phyloP scores from a whole-genome alignment of 1,140 invertebrate species.

The Acyrthosiphon pisum region DNA sequence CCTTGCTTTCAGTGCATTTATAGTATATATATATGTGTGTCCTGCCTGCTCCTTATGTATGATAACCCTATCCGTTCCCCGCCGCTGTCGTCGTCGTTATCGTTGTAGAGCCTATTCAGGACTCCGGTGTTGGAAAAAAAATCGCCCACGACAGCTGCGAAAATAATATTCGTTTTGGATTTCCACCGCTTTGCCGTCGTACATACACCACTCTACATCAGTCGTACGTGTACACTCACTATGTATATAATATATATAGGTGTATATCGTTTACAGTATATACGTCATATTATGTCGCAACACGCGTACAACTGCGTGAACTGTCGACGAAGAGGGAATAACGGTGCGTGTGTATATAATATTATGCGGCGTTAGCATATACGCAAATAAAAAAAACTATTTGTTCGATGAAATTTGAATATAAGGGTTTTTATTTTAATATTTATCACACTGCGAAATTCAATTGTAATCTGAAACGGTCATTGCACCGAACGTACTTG shows the following conservation, averaged over 20 bases:
- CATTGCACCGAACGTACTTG: slow-evolving; percentile 2
- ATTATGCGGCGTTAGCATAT: background rate
- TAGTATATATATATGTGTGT: background rate
- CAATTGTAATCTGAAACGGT: slow-evolving; percentile 21
- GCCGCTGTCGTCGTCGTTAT: background rate
- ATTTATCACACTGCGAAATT: background rate
- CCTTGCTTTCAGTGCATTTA: background rate
- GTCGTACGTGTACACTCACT: background rate
- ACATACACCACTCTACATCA: background rate
- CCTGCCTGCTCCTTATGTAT: background rate
- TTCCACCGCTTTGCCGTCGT: background rate
- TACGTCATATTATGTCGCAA: slow-evolving; percentile 18
- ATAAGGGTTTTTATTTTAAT: background rate
- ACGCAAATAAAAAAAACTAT: slow-evolving; percentile 30
- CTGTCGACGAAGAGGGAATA: background rate
- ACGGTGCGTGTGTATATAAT: background rate
- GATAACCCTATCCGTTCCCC: slow-evolving; percentile 49
- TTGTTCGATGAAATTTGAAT: slow-evolving; percentile 14
- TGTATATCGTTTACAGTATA: background rate
- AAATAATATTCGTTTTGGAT: slow-evolving; percentile 56
- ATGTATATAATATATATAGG: background rate
- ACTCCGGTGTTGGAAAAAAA: slow-evolving; percentile 28
- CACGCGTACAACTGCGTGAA: background rate
- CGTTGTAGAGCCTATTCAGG: background rate
- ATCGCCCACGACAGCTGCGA: slow-evolving; percentile 54